Conservation (phyloP, 1,140 invertebrate genomes). For the Trinorchestia longiramus region DNA sequence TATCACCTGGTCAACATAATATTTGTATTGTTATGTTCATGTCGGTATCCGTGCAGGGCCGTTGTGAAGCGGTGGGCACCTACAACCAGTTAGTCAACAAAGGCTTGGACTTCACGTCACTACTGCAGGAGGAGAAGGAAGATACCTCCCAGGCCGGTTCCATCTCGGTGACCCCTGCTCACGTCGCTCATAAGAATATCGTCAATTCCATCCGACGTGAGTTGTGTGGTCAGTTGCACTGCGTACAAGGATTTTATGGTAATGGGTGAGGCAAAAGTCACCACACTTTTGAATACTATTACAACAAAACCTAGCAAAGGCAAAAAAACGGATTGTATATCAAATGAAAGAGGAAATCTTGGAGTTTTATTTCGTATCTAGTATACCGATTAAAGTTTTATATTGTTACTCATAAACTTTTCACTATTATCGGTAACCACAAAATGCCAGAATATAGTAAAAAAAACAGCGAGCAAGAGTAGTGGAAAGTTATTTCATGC, state of each 20-base stretch:
- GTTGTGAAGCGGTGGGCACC: conserved; percentile 68
- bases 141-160: conserved; percentile 67
- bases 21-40: conserved; percentile 58
- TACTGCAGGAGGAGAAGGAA: conserved; percentile 68
- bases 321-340: too few species aligned
- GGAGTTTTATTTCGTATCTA: too few species aligned
- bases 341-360: too few species aligned
- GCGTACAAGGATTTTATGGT: not conserved
- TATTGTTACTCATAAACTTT: too few species aligned
- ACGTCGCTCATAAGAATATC: conserved; percentile 44
- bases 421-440: too few species aligned
- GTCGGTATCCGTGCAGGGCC: conserved; percentile 61
- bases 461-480: too few species aligned
- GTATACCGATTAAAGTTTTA: too few species aligned
- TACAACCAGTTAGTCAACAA: conserved; percentile 70
- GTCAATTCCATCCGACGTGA: conserved; percentile 56
- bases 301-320: too few species aligned
- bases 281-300: too few species aligned
- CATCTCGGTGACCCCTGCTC: conserved; percentile 42
- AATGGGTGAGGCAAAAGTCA: too few species aligned
- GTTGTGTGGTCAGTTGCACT: not conserved
- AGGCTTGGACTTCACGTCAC: conserved; percentile 70
- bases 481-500: too few species aligned
- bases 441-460: too few species aligned
- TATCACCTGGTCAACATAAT: conserved; percentile 66